Base-by-base conservation (phyloP, 2,113 vertebrate genomes). In the Forbesichthys papilliferus region DNA sequence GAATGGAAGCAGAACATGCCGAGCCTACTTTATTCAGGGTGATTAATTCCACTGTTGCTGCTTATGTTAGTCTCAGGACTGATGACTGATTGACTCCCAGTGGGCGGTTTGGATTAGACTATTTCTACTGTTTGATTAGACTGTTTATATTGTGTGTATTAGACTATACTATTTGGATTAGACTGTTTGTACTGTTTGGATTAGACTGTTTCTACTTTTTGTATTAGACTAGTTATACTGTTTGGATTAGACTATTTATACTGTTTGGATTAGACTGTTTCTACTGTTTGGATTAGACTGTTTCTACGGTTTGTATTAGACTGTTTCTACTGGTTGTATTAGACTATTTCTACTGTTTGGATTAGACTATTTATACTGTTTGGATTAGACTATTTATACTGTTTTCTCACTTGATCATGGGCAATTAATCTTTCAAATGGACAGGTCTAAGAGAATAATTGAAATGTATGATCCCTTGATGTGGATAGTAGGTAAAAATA, bases 11-110 rank as follows among this genome's bases (percentile, higher is more conserved):
- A 2, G 10, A 75, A 82, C 83, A 71, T 60, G 68, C 75, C 77
- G 53, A 74, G 69, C 67, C 67, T 54, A 82, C 68, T 84, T 86
- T 78, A 74, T 80, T 81, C 64, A 71, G 76, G 63, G 54, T 87
- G 88, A 90, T 83, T 84, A 81, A 89, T 88, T 84, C 13, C 9
- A 13, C 63, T 42, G n/a, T 52, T 58, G 62, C 59, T 56, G 55
- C 64, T 84, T 66, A 61, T 66, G 55, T 58, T 13, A 8, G 71
- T n/a, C 46, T 68, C 66, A 48, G 48, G 14, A 67, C 67, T 47
- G 66, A 61, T 75, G 75, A 74, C 73, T 66, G 71, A 76, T 69
- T 74, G 68, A 66, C 66, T 79, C 71, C 77, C 68, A 61, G 61
- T 66, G 53, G 74, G 74, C 66, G 48, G 27, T 84, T 86, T 78